Percentiles rank a stretch among this genome's conserved stretches.
Evolutionary conservation across 2,113 vertebrate genomes (phyloP).

Genomic region (Lepisosteus oculatus): DNA sequence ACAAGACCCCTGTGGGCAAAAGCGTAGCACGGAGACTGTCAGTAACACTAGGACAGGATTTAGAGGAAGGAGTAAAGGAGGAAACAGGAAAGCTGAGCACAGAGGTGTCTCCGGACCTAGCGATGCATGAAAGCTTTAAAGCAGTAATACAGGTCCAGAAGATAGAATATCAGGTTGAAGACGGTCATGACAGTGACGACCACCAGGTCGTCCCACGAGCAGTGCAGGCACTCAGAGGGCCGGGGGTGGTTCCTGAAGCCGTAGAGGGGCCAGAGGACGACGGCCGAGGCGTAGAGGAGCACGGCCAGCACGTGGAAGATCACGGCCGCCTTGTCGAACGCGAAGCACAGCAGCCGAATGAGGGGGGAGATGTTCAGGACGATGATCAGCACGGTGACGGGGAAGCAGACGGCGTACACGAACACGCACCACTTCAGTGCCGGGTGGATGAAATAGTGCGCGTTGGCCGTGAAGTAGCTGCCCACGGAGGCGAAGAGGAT

Average conservation of each 20-base stretch:
- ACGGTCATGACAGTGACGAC: constrained; percentile 54
- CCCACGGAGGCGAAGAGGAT: constrained; percentile 50
- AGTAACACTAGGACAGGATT: too few species aligned
- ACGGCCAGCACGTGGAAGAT: constrained; percentile 54
- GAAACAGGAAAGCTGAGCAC: too few species aligned
- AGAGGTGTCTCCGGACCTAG: neutral
- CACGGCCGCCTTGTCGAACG: constrained; percentile 48
- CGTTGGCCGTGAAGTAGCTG: constrained; percentile 18
- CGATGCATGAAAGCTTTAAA: constrained; percentile 26
- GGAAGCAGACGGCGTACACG: constrained; percentile 65
- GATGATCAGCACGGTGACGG: constrained; percentile 57
- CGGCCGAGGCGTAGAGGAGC: constrained; percentile 54
- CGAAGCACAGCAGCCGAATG: constrained; percentile 23
- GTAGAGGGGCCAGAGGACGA: constrained; percentile 60
- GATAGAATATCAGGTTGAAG: constrained; percentile 65
- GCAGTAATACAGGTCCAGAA: constrained; percentile 60
- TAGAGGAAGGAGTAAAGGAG: too few species aligned
- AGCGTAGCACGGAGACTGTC: too few species aligned
- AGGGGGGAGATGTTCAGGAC: constrained; percentile 55
- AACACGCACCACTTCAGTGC: constrained; percentile 56
- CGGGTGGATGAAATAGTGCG: neutral
- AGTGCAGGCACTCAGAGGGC: fast-evolving
- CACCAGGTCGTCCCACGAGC: constrained; percentile 29
- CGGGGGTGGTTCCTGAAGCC: neutral
- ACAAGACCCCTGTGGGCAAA: too few species aligned